Percentiles rank a stretch among this genome's conserved stretches.
Conservation (phyloP, 1,140 invertebrate species). For the Drosophila ananassae region DNA sequence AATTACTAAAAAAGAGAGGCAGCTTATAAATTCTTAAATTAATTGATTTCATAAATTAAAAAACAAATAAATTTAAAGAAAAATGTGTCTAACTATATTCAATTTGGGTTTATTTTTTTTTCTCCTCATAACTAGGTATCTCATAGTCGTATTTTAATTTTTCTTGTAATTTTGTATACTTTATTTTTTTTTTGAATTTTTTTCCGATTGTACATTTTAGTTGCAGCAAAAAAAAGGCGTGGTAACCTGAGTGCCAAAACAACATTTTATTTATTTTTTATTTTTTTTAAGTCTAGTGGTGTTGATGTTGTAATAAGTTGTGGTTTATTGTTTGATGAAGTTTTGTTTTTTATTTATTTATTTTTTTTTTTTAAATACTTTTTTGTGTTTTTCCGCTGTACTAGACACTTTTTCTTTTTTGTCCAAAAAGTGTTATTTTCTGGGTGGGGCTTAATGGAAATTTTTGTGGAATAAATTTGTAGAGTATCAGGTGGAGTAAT, state of each 20-base stretch:
- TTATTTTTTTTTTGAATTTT: constrained; percentile 13
- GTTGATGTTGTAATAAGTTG: constrained; percentile 49
- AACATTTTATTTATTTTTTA: constrained; percentile 26
- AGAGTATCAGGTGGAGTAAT: no score
- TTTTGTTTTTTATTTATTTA: constrained; percentile 12
- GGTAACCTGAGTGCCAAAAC: constrained; percentile 45
- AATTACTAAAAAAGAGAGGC: neutral
- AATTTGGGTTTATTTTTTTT: neutral
- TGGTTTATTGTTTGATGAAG: constrained; percentile 13
- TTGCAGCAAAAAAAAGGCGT: constrained; percentile 49
- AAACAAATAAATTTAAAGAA: neutral
- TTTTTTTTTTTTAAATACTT: constrained; percentile 15
- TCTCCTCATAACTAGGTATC: neutral
- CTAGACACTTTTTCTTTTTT: neutral
- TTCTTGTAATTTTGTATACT: neutral
- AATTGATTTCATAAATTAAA: neutral
- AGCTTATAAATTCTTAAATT: neutral
- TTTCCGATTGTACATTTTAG: neutral
- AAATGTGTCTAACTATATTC: neutral
- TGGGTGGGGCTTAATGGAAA: constrained; percentile 19
- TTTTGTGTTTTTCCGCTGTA: neutral
- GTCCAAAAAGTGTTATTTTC: constrained; percentile 14
- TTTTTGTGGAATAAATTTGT: neutral
- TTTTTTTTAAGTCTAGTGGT: constrained; percentile 5
- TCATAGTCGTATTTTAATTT: neutral